Percentiles rank a stretch among this genome's conserved stretches.
Evolutionary conservation across 2,797 vertebrate species (phyloP).

Genomic region (Sebastes taczanowskii): DNA sequence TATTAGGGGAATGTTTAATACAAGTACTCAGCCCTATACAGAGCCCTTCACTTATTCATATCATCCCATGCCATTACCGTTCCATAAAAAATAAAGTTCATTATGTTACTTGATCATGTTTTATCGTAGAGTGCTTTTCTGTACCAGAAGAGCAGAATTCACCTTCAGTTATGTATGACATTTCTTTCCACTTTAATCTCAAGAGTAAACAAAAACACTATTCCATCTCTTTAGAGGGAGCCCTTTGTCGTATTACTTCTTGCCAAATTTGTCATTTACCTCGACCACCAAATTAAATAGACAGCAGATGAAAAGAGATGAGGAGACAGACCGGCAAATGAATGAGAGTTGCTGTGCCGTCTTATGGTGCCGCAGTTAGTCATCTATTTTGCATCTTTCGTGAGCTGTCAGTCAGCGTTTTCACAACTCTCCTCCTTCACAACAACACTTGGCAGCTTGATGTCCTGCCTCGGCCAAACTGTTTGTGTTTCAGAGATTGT

Average conservation of each 20-base stretch:
- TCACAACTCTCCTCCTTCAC: constrained; percentile 54
- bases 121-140: background rate
- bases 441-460: constrained; percentile 52
- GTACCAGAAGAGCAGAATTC: background rate
- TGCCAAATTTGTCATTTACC: constrained; percentile 13
- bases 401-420: constrained; percentile 49
- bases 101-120: background rate
- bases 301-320: constrained; percentile 9
- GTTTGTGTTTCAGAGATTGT: constrained; percentile 44
- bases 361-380: constrained; percentile 11
- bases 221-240: background rate
- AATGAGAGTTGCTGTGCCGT: constrained; percentile 22
- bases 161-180: background rate
- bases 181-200: background rate
- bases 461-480: constrained; percentile 35
- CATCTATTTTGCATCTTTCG: constrained; percentile 44
- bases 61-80: background rate
- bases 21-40: background rate
- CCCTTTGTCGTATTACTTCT: background rate
- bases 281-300: constrained; percentile 21
- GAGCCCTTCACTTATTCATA: background rate
- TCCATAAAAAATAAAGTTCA: background rate
- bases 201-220: background rate
- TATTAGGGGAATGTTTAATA: background rate
- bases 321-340: constrained; percentile 2